Base-by-base conservation (phyloP, 2,888 invertebrate species). In the Lordiphosa fenestrarum region DNA sequence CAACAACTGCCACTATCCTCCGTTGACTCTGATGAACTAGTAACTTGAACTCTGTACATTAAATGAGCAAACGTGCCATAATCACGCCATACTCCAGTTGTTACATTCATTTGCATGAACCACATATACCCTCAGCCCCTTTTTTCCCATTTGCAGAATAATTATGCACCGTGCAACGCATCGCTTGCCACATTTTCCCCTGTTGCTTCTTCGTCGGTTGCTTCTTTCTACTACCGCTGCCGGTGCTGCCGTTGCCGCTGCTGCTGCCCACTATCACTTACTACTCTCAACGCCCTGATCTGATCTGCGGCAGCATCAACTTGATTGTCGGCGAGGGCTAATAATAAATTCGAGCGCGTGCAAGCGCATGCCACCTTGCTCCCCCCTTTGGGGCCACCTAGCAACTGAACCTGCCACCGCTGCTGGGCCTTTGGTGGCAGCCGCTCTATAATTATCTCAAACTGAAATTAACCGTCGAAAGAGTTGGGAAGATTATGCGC, bases 401-500 rank as follows among this genome's bases (percentile, higher is more conserved):
- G 41, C 39, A 40, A 21, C 35, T 39, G 53, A 33, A 37, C 46
- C 67, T 60, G 47, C 41, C 44, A 33, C 42, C 47, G 53, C 42
- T 25, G 30, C 39, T 35, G 21, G 39, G 53, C 47, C 68, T 56
- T 85, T 83, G 81, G 66, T 75, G 75, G 71, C 75, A 59, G 76
- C 86, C 86, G 86, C 86, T 85, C 87, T 88, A 75, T 86, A 86
- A 86, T 86, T 86, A 86, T 87, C 86, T 85, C 84, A 74, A 84
- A 86, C 77, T 74, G 76, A 86, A 87, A 86, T 88, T 86, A 86
- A 82, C 86, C 86, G 82, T 84, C 83, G 87, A 87, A 85, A 86
- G 87, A 86, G 85, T 68, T 69, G 47, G 68, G 61, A 60, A 81
- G 86, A 80, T 82, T 80, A 73, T 84, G 84, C 84, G 73, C 82